Base-by-base conservation (phyloP, 2,113 vertebrate genomes). In the Paraplagusia blochii region DNA sequence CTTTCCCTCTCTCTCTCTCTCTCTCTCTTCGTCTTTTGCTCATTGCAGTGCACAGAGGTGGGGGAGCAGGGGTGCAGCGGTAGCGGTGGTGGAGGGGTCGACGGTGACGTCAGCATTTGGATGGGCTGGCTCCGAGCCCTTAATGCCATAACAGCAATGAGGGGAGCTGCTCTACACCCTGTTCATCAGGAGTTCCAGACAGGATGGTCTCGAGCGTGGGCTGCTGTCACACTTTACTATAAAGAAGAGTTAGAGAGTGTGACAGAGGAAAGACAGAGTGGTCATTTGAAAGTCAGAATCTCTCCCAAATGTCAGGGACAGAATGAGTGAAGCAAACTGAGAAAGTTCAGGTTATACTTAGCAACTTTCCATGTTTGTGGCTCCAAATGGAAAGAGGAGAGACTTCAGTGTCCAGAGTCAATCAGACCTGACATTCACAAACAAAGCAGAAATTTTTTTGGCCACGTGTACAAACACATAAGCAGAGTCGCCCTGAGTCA, bases 61-160 rank as follows among this genome's bases (percentile, higher is more conserved):
- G 11, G 2, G 34, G 49, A 16, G 49, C 4, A 35, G 34, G 50
- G 15, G 16, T 80, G 83, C 13, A 42, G 12, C 9, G 33, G 50
- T n/a, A 7, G 15, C 7, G 40, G 11, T 14, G 34, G 49, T 36
- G 49, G 9, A 35, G 34, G 50, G 15, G 16, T 80, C 78, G 74
- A 58, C 53, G 87, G 80, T 89, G 90, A 91, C 85, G 88, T 91
- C 90, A 92, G 84, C 84, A 74, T 81, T 83, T 48, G 80, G 81
- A 86, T 75, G 59, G 80, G 72, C 82, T 90, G 90, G 88, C 87
- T 80, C 63, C 0, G 62, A 72, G 85, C 89, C 88, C 76, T 83
- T 63, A 76, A 64, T 69, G 79, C 86, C 80, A 86, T 88, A 88
- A 84, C 81, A 78, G 86, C 84, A 80, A 83, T 83, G 77, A 87